Base-by-base conservation (phyloP, 2,797 vertebrate species). In the Catharus ustulatus region DNA sequence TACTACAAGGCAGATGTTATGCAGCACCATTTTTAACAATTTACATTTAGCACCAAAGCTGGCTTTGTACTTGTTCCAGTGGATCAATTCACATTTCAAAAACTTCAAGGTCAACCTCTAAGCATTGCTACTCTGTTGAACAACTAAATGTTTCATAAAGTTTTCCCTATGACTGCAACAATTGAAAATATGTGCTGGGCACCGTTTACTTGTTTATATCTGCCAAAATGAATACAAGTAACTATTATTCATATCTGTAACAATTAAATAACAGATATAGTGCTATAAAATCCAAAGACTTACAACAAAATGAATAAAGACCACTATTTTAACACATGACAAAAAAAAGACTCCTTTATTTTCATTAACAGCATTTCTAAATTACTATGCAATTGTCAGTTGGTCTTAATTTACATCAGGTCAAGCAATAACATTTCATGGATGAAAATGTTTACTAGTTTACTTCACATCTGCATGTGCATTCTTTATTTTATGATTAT, bases 1-100 rank as follows among this genome's bases (percentile, higher is more conserved):
- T 97, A 96, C 97, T 97, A 97, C 94, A 95, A 98, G 98, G 98
- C 98, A 98, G 98, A 98, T 98, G 98, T 98, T 98, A 96, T 96
- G 97, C 97, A 48, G 93, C 94, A 95, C 97, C 96, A 96, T 94
- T 96, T 96, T 97, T 95, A 97, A 97, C 96, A 97, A 97, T 98
- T 98, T 98, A 97, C 97, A 97, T 96, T 97, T 95, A 97, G 95
- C 97, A 98, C 97, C 97, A 97, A 98, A 97, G 97, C 97, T 96
- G 95, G 96, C 97, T 98, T 97, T 97, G 95, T 97, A 85, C 94
- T 96, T 96, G 95, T 97, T 98, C 97, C 96, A 97, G 94, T 90
- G 96, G 97, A 97, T 97, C 96, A 95, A 95, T 97, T 96, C 94
- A 87, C 95, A 95, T 95, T 97, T 97, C 96, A 91, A 95, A 95